Percentiles rank a stretch among this genome's conserved stretches.
Conservation (phyloP, 2,113 vertebrate genomes). For the Seriola aureovittata region DNA sequence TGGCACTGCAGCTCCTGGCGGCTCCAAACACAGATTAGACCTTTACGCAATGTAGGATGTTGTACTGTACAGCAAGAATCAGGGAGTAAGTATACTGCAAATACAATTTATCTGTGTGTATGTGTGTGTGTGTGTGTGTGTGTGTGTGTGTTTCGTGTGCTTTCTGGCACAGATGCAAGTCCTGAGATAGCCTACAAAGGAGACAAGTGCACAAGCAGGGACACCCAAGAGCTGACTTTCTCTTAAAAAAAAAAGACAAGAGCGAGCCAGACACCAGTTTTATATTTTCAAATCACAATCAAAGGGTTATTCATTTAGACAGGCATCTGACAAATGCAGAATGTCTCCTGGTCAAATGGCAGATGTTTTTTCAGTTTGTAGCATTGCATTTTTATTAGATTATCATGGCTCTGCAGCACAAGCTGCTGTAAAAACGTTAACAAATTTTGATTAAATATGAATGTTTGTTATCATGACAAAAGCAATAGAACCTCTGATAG, state of each 20-base stretch:
- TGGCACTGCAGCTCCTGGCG: conserved; percentile 39
- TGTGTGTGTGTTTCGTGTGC: background rate
- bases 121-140: background rate
- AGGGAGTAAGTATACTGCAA: conserved; percentile 28
- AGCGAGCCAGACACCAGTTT: conserved; percentile 3
- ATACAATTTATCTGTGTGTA: background rate
- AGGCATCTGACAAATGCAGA: conserved; percentile 26
- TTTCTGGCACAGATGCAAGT: conserved; percentile 1
- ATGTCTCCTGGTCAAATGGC: background rate
- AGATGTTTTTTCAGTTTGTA: background rate
- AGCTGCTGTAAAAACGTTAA: background rate
- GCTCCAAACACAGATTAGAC: conserved; percentile 33
- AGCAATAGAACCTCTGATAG: background rate
- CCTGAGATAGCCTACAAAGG: background rate
- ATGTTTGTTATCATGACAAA: background rate
- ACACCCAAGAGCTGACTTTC: background rate
- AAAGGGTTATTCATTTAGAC: background rate
- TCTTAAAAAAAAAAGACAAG: background rate
- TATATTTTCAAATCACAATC: conserved; percentile 5
- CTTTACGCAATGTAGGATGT: conserved; percentile 35
- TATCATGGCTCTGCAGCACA: background rate
- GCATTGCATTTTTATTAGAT: background rate
- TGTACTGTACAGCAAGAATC: conserved; percentile 28
- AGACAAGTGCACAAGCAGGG: conserved; percentile 1
- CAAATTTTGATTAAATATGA: background rate